phyloP scores from a whole-genome alignment of 2,888 invertebrate genomes.

The Gandaritis pyraliata region DNA sequence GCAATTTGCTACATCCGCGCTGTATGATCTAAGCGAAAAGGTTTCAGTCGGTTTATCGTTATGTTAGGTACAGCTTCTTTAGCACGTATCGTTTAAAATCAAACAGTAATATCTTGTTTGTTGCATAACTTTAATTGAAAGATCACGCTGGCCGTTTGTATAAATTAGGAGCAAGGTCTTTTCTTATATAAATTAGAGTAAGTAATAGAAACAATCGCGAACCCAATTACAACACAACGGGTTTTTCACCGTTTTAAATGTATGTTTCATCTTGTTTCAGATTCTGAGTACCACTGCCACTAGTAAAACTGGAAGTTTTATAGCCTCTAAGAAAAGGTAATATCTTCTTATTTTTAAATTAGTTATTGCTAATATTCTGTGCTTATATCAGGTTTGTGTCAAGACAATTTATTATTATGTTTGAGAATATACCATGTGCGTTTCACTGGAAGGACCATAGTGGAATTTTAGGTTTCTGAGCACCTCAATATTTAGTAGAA shows the following conservation, averaged over 20 bases:
- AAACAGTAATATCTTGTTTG: conserved; percentile 24
- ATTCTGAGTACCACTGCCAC: conserved; percentile 38
- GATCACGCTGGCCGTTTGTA: conserved; percentile 35
- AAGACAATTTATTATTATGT: not conserved
- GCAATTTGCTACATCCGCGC: conserved; percentile 23
- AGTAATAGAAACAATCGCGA: conserved; percentile 21
- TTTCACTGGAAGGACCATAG: no score
- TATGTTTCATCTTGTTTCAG: conserved; percentile 52
- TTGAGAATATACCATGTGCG: not conserved
- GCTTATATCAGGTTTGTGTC: no score
- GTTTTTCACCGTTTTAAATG: conserved; percentile 3
- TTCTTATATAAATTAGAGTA: conserved; percentile 31
- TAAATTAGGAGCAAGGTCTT: conserved; percentile 44
- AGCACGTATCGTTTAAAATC: conserved; percentile 14
- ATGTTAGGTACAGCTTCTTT: conserved; percentile 12
- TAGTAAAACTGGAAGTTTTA: conserved; percentile 53
- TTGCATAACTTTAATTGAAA: conserved; percentile 41
- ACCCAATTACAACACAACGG: conserved; percentile 4
- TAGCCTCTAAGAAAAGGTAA: conserved; percentile 45
- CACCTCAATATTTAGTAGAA: no score
- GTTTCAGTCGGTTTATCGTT: conserved; percentile 9
- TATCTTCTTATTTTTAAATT: not conserved
- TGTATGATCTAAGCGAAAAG: conserved; percentile 20
- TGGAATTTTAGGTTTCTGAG: no score
- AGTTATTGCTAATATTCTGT: no score